Evolutionary conservation across 2,888 invertebrate genomes (phyloP).

Genomic region (Chalcosyrphus nemorum): DNA sequence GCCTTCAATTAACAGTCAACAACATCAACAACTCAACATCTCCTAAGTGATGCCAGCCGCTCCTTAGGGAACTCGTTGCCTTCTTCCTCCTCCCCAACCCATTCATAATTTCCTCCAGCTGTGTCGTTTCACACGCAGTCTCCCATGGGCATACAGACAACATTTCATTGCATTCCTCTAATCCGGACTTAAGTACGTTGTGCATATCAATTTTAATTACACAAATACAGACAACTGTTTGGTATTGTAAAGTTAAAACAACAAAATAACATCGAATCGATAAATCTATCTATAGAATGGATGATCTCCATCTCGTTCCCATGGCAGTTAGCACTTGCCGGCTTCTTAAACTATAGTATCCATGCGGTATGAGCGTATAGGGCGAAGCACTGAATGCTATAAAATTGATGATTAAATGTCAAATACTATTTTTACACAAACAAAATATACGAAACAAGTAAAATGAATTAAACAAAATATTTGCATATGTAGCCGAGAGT

Average conservation of each 20-base stretch:
- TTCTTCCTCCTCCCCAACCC: background rate
- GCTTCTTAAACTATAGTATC: constrained; percentile 16
- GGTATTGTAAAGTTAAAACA: constrained; percentile 2
- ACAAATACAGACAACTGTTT: constrained; percentile 1
- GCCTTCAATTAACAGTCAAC: constrained; percentile 37
- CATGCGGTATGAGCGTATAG: background rate
- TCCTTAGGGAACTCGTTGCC: constrained; percentile 3
- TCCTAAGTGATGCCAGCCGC: background rate
- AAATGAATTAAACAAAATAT: background rate
- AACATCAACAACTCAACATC: background rate
- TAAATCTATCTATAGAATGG: constrained; percentile 2
- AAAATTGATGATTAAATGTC: background rate
- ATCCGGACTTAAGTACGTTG: constrained; percentile 28
- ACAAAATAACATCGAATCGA: background rate
- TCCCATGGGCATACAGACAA: background rate
- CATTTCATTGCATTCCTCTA: background rate
- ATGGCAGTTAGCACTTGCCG: background rate
- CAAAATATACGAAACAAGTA: no score
- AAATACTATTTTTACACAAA: background rate
- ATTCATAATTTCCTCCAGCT: constrained; percentile 17
- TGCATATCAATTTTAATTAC: constrained; percentile 44
- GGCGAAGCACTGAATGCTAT: background rate
- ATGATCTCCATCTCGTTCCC: no score
- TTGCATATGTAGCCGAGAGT: constrained; percentile 21
- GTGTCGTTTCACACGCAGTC: constrained; percentile 10